Percentiles rank a stretch among this genome's conserved stretches.
Conservation (phyloP, 2,113 vertebrate genomes). For the Struthio camelus region DNA sequence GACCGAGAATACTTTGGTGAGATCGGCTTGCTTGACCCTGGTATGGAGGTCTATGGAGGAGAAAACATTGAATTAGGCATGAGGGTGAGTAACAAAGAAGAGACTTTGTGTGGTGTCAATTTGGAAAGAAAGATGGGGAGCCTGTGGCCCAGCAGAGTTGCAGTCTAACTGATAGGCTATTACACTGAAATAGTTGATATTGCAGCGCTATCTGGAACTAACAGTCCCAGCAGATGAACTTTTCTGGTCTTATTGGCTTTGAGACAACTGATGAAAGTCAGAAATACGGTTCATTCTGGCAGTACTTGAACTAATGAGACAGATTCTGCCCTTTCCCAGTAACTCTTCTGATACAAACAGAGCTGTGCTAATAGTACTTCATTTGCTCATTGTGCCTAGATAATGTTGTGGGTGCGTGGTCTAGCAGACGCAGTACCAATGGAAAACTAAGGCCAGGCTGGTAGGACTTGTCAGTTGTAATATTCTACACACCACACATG, state of each 20-base stretch:
- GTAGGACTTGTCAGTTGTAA: not conserved
- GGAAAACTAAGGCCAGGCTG: not conserved
- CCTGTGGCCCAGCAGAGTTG: not conserved
- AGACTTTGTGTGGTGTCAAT: not conserved
- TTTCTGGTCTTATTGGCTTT: not conserved
- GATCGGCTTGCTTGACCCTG: conserved; percentile 94
- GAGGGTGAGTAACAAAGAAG: conserved; percentile 83
- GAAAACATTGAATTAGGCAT: conserved; percentile 98
- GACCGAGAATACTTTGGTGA: conserved; percentile 95
- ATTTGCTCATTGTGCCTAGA: accelerated
- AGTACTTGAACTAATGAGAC: not conserved
- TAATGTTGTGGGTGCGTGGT: not conserved
- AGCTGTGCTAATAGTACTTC: not conserved
- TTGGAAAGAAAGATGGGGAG: not conserved
- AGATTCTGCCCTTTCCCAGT: not conserved
- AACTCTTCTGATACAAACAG: not conserved
- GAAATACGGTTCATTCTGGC: conserved; percentile 14
- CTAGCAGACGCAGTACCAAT: not conserved
- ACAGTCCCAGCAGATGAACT: not conserved
- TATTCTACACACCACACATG: not conserved
- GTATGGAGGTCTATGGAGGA: conserved; percentile 98
- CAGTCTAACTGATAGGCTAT: not conserved
- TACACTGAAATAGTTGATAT: not conserved
- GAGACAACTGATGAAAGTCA: not conserved
- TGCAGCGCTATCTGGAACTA: not conserved